These are phyloP conservation scores for Danio kyathit DNA, from an alignment of 2,797 vertebrate species.

Conservation along the genomic window DNA sequence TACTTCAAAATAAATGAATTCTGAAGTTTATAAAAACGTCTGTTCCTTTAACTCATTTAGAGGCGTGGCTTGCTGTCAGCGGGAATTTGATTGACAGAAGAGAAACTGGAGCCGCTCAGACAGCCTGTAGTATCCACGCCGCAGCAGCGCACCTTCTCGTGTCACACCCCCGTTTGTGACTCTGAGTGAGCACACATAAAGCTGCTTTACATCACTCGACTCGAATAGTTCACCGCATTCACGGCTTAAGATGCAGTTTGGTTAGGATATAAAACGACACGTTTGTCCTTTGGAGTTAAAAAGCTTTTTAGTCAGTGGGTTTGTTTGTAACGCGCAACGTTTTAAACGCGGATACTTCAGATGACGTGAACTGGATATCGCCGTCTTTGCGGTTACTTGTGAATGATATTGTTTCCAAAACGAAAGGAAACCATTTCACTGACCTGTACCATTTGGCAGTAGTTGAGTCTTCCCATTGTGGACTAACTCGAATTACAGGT, in stretches of 20 bases:
- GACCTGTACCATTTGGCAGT: conserved; percentile 3
- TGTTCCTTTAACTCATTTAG: conserved; percentile 40
- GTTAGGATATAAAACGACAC: background rate
- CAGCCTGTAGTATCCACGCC: conserved; percentile 47
- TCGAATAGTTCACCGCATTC: background rate
- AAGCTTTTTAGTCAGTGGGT: background rate
- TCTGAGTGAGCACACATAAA: conserved; percentile 5
- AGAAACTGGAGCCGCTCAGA: conserved; percentile 64
- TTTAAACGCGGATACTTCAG: conserved; percentile 11
- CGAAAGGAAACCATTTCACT: conserved; percentile 10
- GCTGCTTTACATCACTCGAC: conserved; percentile 8
- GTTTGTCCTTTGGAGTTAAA: conserved; percentile 1
- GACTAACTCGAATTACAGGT: conserved; percentile 19
- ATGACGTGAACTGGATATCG: conserved; percentile 15
- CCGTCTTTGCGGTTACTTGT: background rate
- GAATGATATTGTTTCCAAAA: background rate
- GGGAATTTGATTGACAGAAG: conserved; percentile 63
- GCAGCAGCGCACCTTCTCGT: conserved; percentile 56
- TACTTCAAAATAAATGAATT: too few relatives aligned
- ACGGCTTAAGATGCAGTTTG: background rate
- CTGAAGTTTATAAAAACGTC: too few relatives aligned
- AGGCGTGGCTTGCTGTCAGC: conserved; percentile 32
- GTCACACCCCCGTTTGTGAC: conserved; percentile 30
- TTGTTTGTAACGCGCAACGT: background rate
- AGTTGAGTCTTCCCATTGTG: background rate